Evolutionary conservation across 2,113 vertebrate genomes (phyloP), one percentile per base, ranked within the genome.

Genomic region (Piaya cayana): DNA sequence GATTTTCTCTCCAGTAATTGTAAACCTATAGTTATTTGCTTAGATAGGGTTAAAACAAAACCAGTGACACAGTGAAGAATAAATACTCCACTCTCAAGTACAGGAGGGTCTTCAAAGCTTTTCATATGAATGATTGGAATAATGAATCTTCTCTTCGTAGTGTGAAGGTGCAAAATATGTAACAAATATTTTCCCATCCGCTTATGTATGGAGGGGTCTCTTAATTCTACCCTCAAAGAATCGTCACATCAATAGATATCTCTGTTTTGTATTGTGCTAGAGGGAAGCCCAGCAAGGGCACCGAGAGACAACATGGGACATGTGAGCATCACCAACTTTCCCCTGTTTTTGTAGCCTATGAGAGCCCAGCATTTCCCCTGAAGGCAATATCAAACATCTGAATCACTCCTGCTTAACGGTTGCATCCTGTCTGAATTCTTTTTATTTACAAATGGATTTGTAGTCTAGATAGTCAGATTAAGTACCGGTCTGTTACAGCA

Each of bases 371-470:
- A 49, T 82, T 87, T 91, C 58, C 45, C n/a, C 65, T 43, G 6
- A 9, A 80, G 75, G 58, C 75, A 94, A 76, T 85, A 91, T 60
- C 69, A 89, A 85, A 87, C 60, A 20, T 69, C 47, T 87, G 78
- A 79, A 82, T 76, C 56, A 52, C 50, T 72, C 16, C 70, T 42
- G 23, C 36, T 22, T 25, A 68, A 52, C 29, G 14, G 18, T 56
- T 78, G 20, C n/a, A 91, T 29, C 52, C 56, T 67, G 43, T 60
- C 58, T 71, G 78, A 87, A 82, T 89, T 68, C 20, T 22, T 87
- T 87, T 75, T 79, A 90, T 87, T 93, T 95, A 49, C 69, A 82
- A 79, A 79, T 36, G 53, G 23, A 53, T 95, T 63, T 87, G 53
- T 43, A 69, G 36, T 60, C 43, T 59, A 43, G 32, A 71, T 84